Percentiles rank a stretch among this genome's conserved stretches.
Conservation (phyloP, 2,888 invertebrate species). For the Eristalis arbustorum region DNA sequence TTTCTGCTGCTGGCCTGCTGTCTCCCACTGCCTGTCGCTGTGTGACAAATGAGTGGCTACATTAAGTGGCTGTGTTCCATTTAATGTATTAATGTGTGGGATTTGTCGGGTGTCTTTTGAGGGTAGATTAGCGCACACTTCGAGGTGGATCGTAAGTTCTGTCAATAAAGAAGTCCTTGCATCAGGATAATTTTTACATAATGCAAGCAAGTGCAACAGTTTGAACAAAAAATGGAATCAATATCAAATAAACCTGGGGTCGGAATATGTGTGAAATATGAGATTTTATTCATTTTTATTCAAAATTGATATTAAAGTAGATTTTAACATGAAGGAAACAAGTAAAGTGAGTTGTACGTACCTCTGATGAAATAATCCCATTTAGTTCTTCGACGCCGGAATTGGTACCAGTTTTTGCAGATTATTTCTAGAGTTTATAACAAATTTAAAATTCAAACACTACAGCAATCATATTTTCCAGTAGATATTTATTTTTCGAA, state of each 20-base stretch:
- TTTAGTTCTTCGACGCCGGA: constrained; percentile 45
- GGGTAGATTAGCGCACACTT: no score
- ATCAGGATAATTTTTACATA: no score
- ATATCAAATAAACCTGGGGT: no score
- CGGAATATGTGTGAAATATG: no score
- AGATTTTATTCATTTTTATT: no score
- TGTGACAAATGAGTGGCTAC: constrained; percentile 18
- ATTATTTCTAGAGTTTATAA: constrained; percentile 32
- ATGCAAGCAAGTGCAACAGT: no score
- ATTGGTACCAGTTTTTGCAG: constrained; percentile 32
- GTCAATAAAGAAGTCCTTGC: no score
- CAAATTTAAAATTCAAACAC: constrained; percentile 35
- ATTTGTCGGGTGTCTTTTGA: neutral
- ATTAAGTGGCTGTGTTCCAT: constrained; percentile 19
- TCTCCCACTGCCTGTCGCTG: neutral
- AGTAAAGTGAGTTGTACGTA: neutral
- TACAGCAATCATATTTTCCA: constrained; percentile 5
- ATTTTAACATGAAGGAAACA: neutral
- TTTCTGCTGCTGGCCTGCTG: neutral
- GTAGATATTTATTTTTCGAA: neutral
- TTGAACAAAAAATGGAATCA: no score
- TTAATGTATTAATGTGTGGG: constrained; percentile 21
- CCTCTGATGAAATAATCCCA: constrained; percentile 65
- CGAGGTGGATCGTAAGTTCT: no score
- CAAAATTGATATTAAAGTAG: neutral